Percentiles rank a stretch among this genome's conserved stretches.
These are phyloP conservation scores for Eueremaeus valkanovi DNA, from an alignment of 2,888 invertebrate genomes.

Conservation along the genomic window DNA sequence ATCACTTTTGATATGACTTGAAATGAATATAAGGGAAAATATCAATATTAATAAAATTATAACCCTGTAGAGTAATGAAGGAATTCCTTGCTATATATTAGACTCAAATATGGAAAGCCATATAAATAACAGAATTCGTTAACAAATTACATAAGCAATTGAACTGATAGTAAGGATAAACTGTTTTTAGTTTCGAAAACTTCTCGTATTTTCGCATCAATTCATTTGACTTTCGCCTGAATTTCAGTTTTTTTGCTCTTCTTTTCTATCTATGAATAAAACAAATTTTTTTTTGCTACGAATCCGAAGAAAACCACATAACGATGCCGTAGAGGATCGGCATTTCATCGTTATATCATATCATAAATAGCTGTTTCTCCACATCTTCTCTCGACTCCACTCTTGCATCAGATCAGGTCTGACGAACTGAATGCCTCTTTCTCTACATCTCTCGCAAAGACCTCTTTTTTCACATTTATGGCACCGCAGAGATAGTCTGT, in stretches of 20 bases:
- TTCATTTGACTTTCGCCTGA: neutral
- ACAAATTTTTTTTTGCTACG: neutral
- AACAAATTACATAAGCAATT: neutral
- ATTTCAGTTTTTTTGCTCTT: neutral
- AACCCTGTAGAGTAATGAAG: too few species aligned
- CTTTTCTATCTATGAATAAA: neutral
- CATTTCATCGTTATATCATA: conserved; percentile 17
- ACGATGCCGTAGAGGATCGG: conserved; percentile 14
- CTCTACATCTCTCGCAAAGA: neutral
- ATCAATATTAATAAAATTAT: too few species aligned
- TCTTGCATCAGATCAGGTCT: conserved; percentile 5
- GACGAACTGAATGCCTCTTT: neutral
- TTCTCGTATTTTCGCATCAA: too few species aligned
- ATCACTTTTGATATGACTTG: neutral
- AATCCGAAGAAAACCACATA: conserved; percentile 25
- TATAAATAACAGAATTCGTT: neutral
- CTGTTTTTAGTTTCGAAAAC: too few species aligned
- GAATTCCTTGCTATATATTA: neutral
- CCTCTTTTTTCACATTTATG: conserved; percentile 22
- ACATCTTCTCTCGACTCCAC: neutral
- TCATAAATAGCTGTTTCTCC: conserved; percentile 20
- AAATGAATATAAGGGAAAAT: neutral
- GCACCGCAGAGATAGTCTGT: conserved; percentile 1
- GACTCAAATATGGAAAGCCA: neutral
- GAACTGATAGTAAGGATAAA: neutral